A percentile compares a stretch with the other conserved stretches of the same genome.
Evolutionary conservation across 2,113 vertebrate genomes (phyloP).

Genomic region (Chaetura pelagica): DNA sequence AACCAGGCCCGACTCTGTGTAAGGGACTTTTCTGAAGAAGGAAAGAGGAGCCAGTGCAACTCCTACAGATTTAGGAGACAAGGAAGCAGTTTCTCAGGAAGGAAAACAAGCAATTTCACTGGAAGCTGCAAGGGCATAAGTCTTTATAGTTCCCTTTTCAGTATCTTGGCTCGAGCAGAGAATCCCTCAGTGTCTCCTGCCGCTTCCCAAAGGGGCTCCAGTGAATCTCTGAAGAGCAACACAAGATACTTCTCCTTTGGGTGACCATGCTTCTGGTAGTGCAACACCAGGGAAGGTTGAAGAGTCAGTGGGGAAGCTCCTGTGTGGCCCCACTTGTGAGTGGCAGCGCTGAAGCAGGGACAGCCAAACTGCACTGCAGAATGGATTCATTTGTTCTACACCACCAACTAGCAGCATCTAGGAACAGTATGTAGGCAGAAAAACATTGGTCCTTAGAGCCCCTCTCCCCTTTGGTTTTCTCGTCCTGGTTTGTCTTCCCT

Average conservation of each 20-base stretch:
- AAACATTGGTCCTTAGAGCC: background rate
- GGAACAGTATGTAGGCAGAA: background rate
- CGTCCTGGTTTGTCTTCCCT: background rate
- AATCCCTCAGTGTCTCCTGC: background rate
- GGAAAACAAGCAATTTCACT: background rate
- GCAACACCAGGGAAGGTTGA: background rate
- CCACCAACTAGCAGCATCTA: background rate
- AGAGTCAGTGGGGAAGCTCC: background rate
- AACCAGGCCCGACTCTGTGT: background rate
- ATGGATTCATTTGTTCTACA: background rate
- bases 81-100: background rate
- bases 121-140: background rate
- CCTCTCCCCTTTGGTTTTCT: background rate
- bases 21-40: background rate
- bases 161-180: background rate
- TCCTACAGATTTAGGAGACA: background rate
- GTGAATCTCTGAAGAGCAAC: background rate
- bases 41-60: background rate
- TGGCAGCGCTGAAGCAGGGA: background rate
- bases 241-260: background rate
- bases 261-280: background rate
- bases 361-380: background rate
- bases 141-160: background rate
- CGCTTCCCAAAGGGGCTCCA: background rate
- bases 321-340: background rate